Percentiles rank a stretch among this genome's conserved stretches.
Evolutionary conservation across 2,797 vertebrate species (phyloP).

Genomic region (Pangasius mekongensis): DNA sequence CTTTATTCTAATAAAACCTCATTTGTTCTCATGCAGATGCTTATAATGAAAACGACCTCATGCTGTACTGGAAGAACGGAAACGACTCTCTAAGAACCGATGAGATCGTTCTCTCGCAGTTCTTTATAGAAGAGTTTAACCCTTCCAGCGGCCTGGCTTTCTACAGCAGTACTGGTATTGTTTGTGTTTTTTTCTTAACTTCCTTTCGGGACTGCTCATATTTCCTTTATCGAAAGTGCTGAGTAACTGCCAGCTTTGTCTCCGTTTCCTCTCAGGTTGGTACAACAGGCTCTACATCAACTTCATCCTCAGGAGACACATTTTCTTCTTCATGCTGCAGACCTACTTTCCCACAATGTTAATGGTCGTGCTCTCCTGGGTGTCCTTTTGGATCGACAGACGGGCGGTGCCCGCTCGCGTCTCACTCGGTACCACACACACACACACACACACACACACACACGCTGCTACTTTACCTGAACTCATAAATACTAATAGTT

Average conservation of each 20-base stretch:
- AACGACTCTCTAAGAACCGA: slow-evolving; percentile 88
- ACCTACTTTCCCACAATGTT: slow-evolving; percentile 92
- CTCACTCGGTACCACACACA: slow-evolving; percentile 81
- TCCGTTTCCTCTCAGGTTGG: slow-evolving; percentile 76
- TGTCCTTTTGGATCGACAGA: slow-evolving; percentile 92
- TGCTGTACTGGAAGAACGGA: slow-evolving; percentile 90
- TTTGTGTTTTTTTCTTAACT: neutral
- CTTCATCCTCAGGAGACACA: slow-evolving; percentile 89
- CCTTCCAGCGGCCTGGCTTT: slow-evolving; percentile 87
- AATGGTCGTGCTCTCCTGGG: slow-evolving; percentile 93
- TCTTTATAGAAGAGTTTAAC: slow-evolving; percentile 89
- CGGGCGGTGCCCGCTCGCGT: slow-evolving; percentile 90
- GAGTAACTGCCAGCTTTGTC: slow-evolving; percentile 4
- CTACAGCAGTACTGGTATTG: slow-evolving; percentile 89
- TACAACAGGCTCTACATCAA: slow-evolving; percentile 92
- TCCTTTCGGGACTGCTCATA: neutral
- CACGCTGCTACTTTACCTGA: neutral
- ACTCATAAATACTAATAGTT: too few species aligned
- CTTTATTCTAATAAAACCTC: neutral
- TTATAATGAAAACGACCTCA: slow-evolving; percentile 90
- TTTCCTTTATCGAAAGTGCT: neutral
- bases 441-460: slow-evolving; percentile 8
- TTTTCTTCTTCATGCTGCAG: slow-evolving; percentile 96
- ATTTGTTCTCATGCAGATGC: slow-evolving; percentile 74
- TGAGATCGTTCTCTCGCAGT: slow-evolving; percentile 88